phyloP scores from a whole-genome alignment of 2,888 invertebrate genomes.

The Ochropleura plecta region DNA sequence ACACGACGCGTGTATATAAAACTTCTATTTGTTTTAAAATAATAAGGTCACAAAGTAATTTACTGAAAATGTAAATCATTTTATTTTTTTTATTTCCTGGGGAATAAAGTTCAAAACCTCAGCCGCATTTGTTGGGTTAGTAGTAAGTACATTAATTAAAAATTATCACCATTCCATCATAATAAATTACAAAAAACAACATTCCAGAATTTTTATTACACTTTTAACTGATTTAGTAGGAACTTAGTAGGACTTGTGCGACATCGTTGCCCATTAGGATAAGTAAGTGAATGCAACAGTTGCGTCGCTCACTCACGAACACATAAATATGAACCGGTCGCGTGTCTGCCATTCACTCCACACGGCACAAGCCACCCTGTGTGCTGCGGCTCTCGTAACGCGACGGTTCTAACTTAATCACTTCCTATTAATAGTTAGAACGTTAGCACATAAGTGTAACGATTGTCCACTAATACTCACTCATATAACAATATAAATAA shows the following conservation, averaged over 20 bases:
- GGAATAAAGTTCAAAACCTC: background rate
- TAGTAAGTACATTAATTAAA: conserved; percentile 1
- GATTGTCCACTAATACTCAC: background rate
- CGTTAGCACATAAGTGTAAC: background rate
- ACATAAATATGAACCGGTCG: conserved; percentile 23
- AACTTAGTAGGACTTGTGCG: conserved; percentile 9
- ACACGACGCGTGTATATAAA: background rate
- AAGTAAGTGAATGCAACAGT: conserved; percentile 37
- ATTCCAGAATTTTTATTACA: background rate
- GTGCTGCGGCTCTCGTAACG: conserved; percentile 1
- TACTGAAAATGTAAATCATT: conserved; percentile 1
- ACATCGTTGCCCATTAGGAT: conserved; percentile 7
- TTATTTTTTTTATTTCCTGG: background rate
- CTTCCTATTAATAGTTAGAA: conserved; percentile 24
- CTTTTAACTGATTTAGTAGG: background rate
- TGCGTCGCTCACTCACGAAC: conserved; percentile 26
- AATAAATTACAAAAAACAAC: conserved; percentile 4
- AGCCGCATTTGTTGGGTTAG: background rate
- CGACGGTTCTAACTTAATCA: conserved; percentile 15
- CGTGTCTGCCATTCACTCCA: conserved; percentile 32
- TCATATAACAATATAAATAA: background rate
- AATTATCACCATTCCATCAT: background rate
- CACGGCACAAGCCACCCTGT: background rate
- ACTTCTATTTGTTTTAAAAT: background rate
- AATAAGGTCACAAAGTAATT: background rate